These are phyloP conservation scores for Sinohyriopsis cumingii DNA, from an alignment of 2,888 invertebrate species.

Conservation along the genomic window DNA sequence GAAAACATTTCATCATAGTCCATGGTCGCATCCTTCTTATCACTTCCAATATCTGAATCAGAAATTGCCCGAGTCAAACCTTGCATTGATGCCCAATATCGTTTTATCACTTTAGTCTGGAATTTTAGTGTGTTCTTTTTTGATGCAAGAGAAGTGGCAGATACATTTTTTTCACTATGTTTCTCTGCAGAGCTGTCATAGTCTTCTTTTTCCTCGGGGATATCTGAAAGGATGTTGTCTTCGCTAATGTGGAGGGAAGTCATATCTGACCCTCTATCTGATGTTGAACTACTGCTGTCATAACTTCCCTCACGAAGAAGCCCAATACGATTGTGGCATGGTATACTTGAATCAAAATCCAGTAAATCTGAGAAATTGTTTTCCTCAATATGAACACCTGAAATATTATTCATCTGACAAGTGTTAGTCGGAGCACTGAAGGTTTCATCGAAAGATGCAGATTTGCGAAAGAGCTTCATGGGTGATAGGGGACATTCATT, in stretches of 20 bases:
- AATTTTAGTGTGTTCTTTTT: slow-evolving; percentile 4
- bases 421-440: slow-evolving; percentile 1
- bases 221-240: slow-evolving; percentile 58
- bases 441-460: slow-evolving; percentile 23
- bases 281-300: slow-evolving; percentile 34
- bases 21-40: slow-evolving; percentile 16
- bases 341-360: too few relatives aligned
- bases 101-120: slow-evolving; percentile 28
- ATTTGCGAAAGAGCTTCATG: slow-evolving; percentile 6
- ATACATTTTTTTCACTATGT: slow-evolving; percentile 23
- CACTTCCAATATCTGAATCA: slow-evolving; percentile 28
- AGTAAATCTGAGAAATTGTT: too few relatives aligned
- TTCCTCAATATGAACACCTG: too few relatives aligned
- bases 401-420: too few relatives aligned
- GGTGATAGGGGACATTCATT: too few relatives aligned
- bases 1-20: slow-evolving; percentile 37
- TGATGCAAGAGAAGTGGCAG: slow-evolving; percentile 24
- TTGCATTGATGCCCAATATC: slow-evolving; percentile 36
- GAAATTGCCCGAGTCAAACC: slow-evolving; percentile 34
- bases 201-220: slow-evolving; percentile 56
- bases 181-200: slow-evolving; percentile 43
- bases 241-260: slow-evolving; percentile 52
- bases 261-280: slow-evolving; percentile 33
- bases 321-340: not conserved
- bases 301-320: slow-evolving; percentile 23